Base-by-base conservation (phyloP, 2,888 invertebrate genomes). In the Ophion obscuratus region DNA sequence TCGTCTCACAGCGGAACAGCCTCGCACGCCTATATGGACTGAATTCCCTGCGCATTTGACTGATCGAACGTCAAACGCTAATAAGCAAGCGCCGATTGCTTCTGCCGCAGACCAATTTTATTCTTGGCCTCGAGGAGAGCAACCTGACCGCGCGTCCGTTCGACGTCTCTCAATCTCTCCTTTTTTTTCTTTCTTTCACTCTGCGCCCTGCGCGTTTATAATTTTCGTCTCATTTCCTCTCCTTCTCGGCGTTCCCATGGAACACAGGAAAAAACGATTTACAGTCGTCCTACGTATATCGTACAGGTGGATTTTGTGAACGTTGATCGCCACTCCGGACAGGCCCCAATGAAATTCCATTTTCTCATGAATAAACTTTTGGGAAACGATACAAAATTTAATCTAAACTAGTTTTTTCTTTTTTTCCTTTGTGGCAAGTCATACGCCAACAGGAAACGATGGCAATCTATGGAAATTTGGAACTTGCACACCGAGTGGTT, bases 51-150 rank as follows among this genome's bases (percentile, higher is more conserved):
- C 88, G 89, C 89, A 90, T 90, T 93, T 93, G 93, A 93, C 92
- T 93, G 91, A 93, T 93, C 93, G 93, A 93, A 92, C 93, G 93
- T 93, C 93, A 93, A 93, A 93, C 91, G 91, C 92, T 93, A 93
- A 93, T 93, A 93, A 93, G 92, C 92, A 91, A 92, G 91, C 91
- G 90, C 92, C 91, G 92, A 93, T 91, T 90, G 90, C 90, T 81
- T 62, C 81, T 87, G 84, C 87, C 88, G 74, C 86, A 86, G 87
- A 88, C 89, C 89, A 89, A 90, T 89, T 89, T 90, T 86, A 84
- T 83, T 86, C 83, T 87, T 83, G 79, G 87, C 88, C 86, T 86
- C 85, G 76, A 87, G 85, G 76, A 71, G 81, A 81, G 81, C 68
- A 62, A 68, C 68, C 77, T 77, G 67, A 44, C 80, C 85, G 85